These are phyloP conservation scores for Apaloderma vittatum DNA, from an alignment of 2,113 vertebrate species.

Conservation along the genomic window DNA sequence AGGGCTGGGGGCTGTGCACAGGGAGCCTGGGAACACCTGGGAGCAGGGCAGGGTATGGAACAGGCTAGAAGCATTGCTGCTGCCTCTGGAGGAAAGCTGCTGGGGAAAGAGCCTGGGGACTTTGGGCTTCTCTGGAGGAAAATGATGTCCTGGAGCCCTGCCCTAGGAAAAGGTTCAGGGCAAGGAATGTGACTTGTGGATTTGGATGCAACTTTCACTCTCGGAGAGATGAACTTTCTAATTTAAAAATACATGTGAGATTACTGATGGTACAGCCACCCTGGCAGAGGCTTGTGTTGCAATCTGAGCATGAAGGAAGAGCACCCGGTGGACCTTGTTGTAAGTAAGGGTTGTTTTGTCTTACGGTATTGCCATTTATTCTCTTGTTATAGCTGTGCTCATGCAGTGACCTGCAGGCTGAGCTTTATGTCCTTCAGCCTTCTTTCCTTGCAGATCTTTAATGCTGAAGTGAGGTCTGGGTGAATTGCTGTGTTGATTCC, in stretches of 20 bases:
- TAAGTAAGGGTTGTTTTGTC: not conserved
- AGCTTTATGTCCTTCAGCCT: not conserved
- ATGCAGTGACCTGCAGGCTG: not conserved
- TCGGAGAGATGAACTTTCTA: rapidly evolving
- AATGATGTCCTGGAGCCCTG: rapidly evolving
- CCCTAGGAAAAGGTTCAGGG: not conserved
- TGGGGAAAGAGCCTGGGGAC: rapidly evolving
- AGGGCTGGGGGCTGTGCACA: too few species aligned
- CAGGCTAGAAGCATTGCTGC: rapidly evolving
- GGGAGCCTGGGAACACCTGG: not conserved
- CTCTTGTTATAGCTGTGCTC: not conserved
- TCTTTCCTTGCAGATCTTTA: not conserved
- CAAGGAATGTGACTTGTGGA: rapidly evolving
- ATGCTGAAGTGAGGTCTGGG: not conserved
- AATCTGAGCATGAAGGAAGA: not conserved
- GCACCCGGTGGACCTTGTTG: rapidly evolving
- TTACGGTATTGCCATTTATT: not conserved
- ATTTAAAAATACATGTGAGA: rapidly evolving
- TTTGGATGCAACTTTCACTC: not conserved
- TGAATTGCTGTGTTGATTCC: not conserved
- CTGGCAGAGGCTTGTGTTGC: rapidly evolving
- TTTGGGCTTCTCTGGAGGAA: not conserved
- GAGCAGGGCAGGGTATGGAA: rapidly evolving
- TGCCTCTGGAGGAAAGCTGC: rapidly evolving
- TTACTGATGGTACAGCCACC: rapidly evolving